Evolutionary conservation across 2,888 invertebrate genomes (phyloP).

Genomic region (Sarcophaga caerulescens): DNA sequence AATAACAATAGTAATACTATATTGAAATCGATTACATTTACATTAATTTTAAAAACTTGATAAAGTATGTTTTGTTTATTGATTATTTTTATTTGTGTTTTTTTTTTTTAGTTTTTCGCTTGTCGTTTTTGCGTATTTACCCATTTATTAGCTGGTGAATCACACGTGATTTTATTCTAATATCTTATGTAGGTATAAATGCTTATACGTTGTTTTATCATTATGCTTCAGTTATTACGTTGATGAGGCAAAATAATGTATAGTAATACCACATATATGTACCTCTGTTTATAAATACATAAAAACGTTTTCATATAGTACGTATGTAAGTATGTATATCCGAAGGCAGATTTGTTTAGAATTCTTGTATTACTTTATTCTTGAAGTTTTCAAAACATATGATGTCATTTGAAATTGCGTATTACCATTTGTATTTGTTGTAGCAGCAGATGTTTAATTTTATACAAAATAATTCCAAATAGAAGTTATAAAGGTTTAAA

Average conservation of each 20-base stretch:
- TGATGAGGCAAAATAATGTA: conserved; percentile 28
- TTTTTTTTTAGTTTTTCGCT: background rate
- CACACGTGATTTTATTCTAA: conserved; percentile 46
- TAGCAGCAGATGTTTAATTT: too few relatives aligned
- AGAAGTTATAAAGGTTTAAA: too few relatives aligned
- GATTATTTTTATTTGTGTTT: background rate
- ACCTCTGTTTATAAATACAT: background rate
- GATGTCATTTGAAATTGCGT: too few relatives aligned
- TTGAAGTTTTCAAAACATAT: too few relatives aligned
- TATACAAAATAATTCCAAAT: too few relatives aligned
- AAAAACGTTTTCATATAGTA: background rate
- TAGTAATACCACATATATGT: background rate
- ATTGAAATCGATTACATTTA: background rate
- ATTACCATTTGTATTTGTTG: too few relatives aligned
- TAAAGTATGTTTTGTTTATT: conserved; percentile 2
- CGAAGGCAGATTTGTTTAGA: background rate
- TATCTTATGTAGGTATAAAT: conserved; percentile 2
- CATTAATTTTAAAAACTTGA: conserved; percentile 1
- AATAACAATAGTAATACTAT: too few relatives aligned
- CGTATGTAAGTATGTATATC: background rate
- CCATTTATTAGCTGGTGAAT: conserved; percentile 19
- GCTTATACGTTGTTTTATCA: conserved; percentile 13
- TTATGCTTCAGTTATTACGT: conserved; percentile 11
- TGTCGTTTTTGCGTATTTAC: conserved; percentile 14
- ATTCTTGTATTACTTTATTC: too few relatives aligned